Conservation (phyloP, 2,113 vertebrate genomes). For the Vimba vimba region DNA sequence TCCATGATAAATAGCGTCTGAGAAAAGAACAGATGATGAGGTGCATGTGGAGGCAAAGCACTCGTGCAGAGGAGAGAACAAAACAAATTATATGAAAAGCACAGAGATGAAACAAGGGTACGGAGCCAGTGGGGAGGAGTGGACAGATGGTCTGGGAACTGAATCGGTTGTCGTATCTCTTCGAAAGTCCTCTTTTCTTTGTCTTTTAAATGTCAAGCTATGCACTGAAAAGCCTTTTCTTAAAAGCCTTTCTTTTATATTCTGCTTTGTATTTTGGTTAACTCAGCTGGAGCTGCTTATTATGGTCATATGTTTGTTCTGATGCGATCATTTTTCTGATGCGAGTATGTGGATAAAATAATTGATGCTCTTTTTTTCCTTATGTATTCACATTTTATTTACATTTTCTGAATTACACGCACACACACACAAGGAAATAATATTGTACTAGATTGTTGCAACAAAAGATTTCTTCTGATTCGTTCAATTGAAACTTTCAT, state of each 20-base stretch:
- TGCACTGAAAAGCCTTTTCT: not conserved
- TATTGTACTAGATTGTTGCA: no score
- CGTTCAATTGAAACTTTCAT: not conserved
- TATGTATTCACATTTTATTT: no score
- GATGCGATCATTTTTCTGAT: not conserved
- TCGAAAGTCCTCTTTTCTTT: not conserved
- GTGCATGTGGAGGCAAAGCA: not conserved
- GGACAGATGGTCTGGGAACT: not conserved
- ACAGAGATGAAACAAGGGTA: not conserved
- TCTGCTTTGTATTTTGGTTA: constrained; percentile 1
- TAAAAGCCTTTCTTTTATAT: constrained; percentile 16
- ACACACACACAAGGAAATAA: no score
- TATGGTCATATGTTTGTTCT: not conserved
- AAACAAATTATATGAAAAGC: not conserved
- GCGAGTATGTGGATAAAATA: not conserved
- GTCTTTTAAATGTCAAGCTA: constrained; percentile 44
- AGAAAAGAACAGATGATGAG: constrained; percentile 13
- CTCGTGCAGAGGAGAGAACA: constrained; percentile 5
- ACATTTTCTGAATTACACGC: no score
- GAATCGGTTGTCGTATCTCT: constrained; percentile 14
- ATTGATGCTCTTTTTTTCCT: not conserved
- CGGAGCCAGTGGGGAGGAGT: constrained; percentile 8
- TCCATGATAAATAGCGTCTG: not conserved
- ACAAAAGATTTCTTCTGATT: no score
- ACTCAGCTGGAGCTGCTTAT: not conserved